Evolutionary conservation across 2,797 vertebrate species (phyloP).

Genomic region (Betta splendens): DNA sequence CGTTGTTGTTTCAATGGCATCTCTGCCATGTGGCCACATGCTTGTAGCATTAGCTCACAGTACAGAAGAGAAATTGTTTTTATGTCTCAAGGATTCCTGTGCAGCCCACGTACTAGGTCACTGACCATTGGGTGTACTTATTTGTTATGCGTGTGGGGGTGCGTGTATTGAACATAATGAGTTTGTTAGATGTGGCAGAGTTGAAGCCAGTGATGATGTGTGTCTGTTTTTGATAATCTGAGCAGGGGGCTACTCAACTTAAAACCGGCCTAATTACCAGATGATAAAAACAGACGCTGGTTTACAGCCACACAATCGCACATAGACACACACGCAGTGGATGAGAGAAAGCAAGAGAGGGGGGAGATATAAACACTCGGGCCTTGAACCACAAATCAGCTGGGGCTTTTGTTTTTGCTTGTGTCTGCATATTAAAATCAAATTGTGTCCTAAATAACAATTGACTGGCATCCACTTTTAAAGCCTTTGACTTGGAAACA

Average conservation of each 20-base stretch:
- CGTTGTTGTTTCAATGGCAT: conserved; percentile 72
- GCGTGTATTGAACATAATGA: conserved; percentile 59
- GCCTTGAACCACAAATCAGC: conserved; percentile 31
- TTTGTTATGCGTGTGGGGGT: conserved; percentile 56
- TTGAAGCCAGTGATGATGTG: conserved; percentile 32
- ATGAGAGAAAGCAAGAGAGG: conserved; percentile 15
- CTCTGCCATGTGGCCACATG: conserved; percentile 72
- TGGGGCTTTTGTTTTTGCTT: conserved; percentile 16
- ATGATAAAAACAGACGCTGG: conserved; percentile 16
- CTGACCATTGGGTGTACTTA: conserved; percentile 51
- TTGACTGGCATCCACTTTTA: conserved; percentile 46
- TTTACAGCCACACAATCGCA: conserved; percentile 19
- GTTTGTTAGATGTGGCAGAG: conserved; percentile 44
- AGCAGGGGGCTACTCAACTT: conserved; percentile 32
- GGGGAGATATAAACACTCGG: conserved; percentile 37
- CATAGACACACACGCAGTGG: conserved; percentile 1
- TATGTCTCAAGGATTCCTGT: conserved; percentile 76
- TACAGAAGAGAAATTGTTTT: conserved; percentile 79
- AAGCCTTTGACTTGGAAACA: conserved; percentile 52
- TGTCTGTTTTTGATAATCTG: conserved; percentile 44
- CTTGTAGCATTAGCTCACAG: conserved; percentile 74
- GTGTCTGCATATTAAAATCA: conserved; percentile 37
- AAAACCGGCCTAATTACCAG: conserved; percentile 49
- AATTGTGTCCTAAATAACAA: conserved; percentile 50
- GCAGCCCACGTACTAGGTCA: conserved; percentile 73